A percentile compares a stretch with the other conserved stretches of the same genome.
Evolutionary conservation across 2,888 invertebrate species (phyloP).

Genomic region (Euzetes globulus): DNA sequence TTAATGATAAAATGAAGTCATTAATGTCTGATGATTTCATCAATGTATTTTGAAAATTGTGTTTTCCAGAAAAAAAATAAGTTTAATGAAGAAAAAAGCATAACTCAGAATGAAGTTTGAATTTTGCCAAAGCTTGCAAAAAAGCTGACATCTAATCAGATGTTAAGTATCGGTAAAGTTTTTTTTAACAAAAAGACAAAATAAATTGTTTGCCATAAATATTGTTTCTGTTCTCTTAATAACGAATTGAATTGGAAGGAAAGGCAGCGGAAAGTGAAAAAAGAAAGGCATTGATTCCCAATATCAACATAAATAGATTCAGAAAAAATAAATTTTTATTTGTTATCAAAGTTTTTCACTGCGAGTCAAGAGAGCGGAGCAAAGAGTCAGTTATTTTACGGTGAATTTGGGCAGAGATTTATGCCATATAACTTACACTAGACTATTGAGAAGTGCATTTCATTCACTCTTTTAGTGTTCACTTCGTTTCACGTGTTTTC

Average conservation of each 20-base stretch:
- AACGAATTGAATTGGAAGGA: neutral
- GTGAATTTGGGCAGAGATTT: conserved; percentile 13
- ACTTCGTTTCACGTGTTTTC: neutral
- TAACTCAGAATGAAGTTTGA: neutral
- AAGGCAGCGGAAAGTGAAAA: neutral
- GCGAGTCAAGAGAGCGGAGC: neutral
- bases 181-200: neutral
- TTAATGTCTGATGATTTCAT: no score
- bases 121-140: neutral
- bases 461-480: neutral
- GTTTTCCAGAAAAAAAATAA: neutral
- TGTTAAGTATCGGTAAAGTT: neutral
- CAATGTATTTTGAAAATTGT: no score
- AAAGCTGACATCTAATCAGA: neutral
- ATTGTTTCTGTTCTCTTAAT: conserved; percentile 5
- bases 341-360: conserved; percentile 17
- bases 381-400: neutral
- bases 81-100: neutral
- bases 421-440: neutral
- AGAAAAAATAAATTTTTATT: conserved; percentile 5
- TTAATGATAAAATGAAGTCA: no score
- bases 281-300: conserved; percentile 16
- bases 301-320: conserved; percentile 22
- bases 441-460: neutral
- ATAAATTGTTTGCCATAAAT: conserved; percentile 21